Evolutionary conservation across 2,797 vertebrate species (phyloP), one percentile per base, ranked within the genome.

Genomic region (Yasuhikotakia modesta): DNA sequence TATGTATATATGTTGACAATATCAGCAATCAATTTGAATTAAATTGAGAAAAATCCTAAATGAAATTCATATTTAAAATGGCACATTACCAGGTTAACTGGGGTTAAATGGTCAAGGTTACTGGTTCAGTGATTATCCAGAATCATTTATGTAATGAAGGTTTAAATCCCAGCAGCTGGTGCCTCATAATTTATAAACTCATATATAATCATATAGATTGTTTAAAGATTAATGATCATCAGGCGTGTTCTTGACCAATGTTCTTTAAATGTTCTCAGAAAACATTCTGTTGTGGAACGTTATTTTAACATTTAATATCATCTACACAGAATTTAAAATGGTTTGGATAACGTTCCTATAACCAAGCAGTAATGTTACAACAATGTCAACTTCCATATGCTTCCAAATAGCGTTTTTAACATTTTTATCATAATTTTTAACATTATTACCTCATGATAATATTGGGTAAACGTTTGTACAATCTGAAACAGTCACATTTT

Each of bases 121-220:
- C 39, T 5, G 60, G 72, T 64, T 30, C 60, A 52, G 1, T 52
- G 46, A 52, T 73, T 53, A 74, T 55, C 5, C 6, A 32, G 60
- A 60, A 66, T 74, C 14, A 55, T 75, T 63, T 10, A 61, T 12
- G 21, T 55, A 75, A 66, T 75, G 48, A 43, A 43, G 48, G 60
- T 48, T 53, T 43, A 53, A 35, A 46, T 30, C 16, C 19, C 1
- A 32, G 16, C 72, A 74, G 72, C 61, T 74, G 48, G 3, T 53
- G 72, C 35, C 53, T 35, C 48, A 52, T 73, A 53, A 74, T 5
- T 65, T 61, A 65, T 14, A 4, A 61, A 53, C 70, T 73, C 50
- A 10, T 7, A 53, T 65, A 53, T 39, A 43, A 65, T 65, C 60
- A n/a, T 39, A 74, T 39, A 64, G 72, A 43, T 43, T 16, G 11